Percentiles rank a stretch among this genome's conserved stretches.
phyloP scores from a whole-genome alignment of 2,797 vertebrate species.

The Rhyacichthys aspro region DNA sequence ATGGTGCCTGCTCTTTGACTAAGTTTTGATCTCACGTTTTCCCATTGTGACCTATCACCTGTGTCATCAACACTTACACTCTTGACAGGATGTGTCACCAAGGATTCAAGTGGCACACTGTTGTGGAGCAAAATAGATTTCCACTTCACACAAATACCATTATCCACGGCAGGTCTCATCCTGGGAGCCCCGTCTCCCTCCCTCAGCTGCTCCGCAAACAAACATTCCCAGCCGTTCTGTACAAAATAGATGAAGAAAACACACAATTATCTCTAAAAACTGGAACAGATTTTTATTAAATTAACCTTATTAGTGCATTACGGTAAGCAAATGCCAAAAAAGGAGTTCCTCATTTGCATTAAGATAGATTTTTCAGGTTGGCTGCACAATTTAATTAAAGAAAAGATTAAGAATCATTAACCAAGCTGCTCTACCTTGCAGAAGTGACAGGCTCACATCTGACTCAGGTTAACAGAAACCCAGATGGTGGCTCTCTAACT shows the following conservation, averaged over 20 bases:
- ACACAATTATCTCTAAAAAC: conserved; percentile 99
- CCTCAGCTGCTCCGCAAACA: conserved; percentile 77
- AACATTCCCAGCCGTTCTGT: conserved; percentile 60
- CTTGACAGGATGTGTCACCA: conserved; percentile 58
- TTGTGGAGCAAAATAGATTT: conserved; percentile 72
- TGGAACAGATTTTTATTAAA: conserved; percentile 99
- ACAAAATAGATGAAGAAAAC: conserved; percentile 92
- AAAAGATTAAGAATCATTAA: conserved; percentile 99
- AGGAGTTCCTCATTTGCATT: conserved; percentile 98
- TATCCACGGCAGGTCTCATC: conserved; percentile 75
- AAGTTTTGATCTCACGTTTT: conserved; percentile 2
- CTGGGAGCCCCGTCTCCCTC: conserved; percentile 37
- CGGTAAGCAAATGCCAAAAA: conserved; percentile 99
- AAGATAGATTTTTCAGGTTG: conserved; percentile 99
- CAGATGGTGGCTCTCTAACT: conserved; percentile 99
- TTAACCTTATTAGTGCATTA: conserved; percentile 99
- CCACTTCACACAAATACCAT: conserved; percentile 69
- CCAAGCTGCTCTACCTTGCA: conserved; percentile 99
- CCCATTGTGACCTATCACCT: conserved; percentile 11
- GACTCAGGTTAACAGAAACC: conserved; percentile 99
- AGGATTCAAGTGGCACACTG: conserved; percentile 51
- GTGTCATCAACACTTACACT: conserved; percentile 5
- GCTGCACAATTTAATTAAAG: conserved; percentile 99
- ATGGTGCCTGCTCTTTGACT: not conserved
- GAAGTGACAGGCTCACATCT: conserved; percentile 97